phyloP scores from a whole-genome alignment of 2,797 vertebrate species.

The Enteromius radiatus region DNA sequence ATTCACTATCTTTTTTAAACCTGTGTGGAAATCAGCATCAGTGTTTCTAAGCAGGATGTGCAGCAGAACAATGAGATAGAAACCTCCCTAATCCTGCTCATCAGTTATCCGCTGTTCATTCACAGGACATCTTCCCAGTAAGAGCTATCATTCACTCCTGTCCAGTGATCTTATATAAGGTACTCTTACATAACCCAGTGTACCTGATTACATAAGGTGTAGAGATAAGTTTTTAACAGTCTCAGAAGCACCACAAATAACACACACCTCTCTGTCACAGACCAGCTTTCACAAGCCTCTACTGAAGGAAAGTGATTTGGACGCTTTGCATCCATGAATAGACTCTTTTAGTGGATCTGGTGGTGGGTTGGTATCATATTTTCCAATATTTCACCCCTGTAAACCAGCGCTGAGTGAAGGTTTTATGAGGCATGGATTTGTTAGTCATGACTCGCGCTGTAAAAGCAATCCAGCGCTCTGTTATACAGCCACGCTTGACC shows the following conservation, averaged over 20 bases:
- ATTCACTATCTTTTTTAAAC: background rate
- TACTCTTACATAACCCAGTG: slow-evolving; percentile 46
- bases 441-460: slow-evolving; percentile 24
- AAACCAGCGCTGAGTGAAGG: slow-evolving; percentile 7
- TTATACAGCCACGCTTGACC: slow-evolving; percentile 4
- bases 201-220: slow-evolving; percentile 64
- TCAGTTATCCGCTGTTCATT: slow-evolving; percentile 26
- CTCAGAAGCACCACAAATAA: slow-evolving; percentile 51
- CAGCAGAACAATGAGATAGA: slow-evolving; percentile 13
- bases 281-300: slow-evolving; percentile 1
- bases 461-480: background rate
- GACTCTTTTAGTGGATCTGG: background rate
- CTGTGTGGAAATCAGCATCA: background rate
- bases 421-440: slow-evolving; percentile 24
- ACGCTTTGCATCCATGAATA: slow-evolving; percentile 43
- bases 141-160: slow-evolving; percentile 7
- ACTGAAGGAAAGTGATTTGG: slow-evolving; percentile 49
- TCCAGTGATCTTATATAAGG: slow-evolving; percentile 68
- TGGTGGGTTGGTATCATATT: slow-evolving; percentile 37
- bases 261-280: slow-evolving; percentile 32
- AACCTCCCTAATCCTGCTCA: background rate
- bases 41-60: background rate
- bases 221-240: slow-evolving; percentile 52
- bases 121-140: slow-evolving; percentile 18
- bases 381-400: slow-evolving; percentile 28